Evolutionary conservation across 2,113 vertebrate genomes (phyloP).

Genomic region (Montifringilla adamsi): DNA sequence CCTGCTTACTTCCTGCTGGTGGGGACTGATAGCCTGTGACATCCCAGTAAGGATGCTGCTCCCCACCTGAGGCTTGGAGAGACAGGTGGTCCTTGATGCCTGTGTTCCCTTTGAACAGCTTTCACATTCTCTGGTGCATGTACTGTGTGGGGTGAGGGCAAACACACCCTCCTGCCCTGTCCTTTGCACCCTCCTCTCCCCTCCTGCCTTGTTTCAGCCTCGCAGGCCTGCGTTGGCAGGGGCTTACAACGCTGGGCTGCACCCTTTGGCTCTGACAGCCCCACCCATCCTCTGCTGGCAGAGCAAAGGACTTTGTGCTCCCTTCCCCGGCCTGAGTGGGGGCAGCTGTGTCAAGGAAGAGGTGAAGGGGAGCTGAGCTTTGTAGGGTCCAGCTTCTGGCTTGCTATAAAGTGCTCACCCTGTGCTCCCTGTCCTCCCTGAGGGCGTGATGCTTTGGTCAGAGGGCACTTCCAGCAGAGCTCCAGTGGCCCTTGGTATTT

Average conservation of each 20-base stretch:
- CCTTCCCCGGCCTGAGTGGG: accelerated
- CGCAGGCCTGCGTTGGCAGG: accelerated
- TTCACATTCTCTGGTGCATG: accelerated
- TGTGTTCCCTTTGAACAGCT: accelerated
- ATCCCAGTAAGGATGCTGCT: not conserved
- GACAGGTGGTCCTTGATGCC: not conserved
- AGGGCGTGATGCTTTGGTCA: accelerated
- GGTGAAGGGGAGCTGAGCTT: accelerated
- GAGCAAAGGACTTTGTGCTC: not conserved
- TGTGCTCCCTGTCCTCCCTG: not conserved
- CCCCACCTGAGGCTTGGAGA: not conserved
- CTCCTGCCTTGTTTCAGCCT: not conserved
- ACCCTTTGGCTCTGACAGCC: not conserved
- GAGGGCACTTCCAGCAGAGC: not conserved
- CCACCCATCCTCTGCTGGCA: not conserved
- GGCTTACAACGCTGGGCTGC: not conserved
- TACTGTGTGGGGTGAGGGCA: not conserved
- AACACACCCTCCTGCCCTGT: not conserved
- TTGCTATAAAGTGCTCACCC: not conserved
- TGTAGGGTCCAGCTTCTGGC: not conserved
- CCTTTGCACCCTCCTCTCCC: not conserved
- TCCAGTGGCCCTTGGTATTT: not conserved
- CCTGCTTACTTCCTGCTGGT: not conserved
- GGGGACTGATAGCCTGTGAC: not conserved
- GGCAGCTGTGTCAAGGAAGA: accelerated